These are phyloP conservation scores for Pseudomugil tenellus DNA, from an alignment of 2,797 vertebrate species.

Conservation along the genomic window DNA sequence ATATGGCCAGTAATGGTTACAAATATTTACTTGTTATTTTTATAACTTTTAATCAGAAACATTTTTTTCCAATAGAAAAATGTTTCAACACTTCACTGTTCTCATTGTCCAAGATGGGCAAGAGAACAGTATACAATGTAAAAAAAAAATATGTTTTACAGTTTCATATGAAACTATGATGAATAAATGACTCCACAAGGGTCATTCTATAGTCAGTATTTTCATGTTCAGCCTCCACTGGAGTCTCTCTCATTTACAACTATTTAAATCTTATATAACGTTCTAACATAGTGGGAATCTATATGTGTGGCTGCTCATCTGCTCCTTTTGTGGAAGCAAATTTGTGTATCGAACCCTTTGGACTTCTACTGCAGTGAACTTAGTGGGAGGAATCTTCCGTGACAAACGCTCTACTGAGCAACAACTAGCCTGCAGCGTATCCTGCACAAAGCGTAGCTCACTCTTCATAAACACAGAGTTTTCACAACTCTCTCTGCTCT, in stretches of 20 bases:
- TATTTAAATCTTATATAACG: slow-evolving; percentile 7
- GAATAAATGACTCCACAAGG: neutral
- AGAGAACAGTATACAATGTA: neutral
- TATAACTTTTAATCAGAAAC: neutral
- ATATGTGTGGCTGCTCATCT: slow-evolving; percentile 13
- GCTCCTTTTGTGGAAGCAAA: slow-evolving; percentile 17
- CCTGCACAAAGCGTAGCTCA: slow-evolving; percentile 44
- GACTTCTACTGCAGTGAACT: slow-evolving; percentile 58
- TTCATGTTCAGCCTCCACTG: neutral
- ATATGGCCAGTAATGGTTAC: neutral
- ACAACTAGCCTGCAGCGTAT: slow-evolving; percentile 35
- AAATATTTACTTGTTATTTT: neutral
- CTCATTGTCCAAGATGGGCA: neutral
- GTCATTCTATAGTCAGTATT: neutral
- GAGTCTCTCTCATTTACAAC: neutral
- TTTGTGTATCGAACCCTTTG: slow-evolving; percentile 26
- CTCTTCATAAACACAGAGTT: slow-evolving; percentile 47
- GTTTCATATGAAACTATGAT: neutral
- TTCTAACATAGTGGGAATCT: slow-evolving; percentile 10
- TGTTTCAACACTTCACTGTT: neutral
- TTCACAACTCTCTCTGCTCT: slow-evolving; percentile 33
- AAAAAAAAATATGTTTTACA: neutral
- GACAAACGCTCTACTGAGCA: slow-evolving; percentile 54
- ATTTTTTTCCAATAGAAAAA: neutral
- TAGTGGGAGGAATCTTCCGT: slow-evolving; percentile 58